These are phyloP conservation scores for Ispidina picta DNA, from an alignment of 2,797 vertebrate genomes.

Conservation along the genomic window DNA sequence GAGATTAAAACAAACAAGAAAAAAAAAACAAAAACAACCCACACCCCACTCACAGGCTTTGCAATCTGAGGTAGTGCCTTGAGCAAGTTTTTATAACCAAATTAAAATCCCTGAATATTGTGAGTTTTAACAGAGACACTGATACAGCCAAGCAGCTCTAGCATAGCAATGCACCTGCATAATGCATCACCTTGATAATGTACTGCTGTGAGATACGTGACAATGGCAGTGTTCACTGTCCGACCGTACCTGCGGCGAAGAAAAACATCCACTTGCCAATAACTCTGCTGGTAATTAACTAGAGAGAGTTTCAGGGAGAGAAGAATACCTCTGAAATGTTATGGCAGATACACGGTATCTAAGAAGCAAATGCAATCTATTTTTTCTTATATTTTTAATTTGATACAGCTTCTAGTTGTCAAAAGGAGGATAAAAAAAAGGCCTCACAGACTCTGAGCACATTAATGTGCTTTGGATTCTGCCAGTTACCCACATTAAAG, in stretches of 20 bases:
- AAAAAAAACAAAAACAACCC: background rate
- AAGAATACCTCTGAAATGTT: background rate
- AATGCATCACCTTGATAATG: background rate
- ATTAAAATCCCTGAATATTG: background rate
- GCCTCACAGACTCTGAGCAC: background rate
- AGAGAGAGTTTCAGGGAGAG: background rate
- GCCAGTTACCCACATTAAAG: background rate
- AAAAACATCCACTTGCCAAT: background rate
- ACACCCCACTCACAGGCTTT: fast-evolving
- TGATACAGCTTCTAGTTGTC: background rate
- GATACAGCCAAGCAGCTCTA: background rate
- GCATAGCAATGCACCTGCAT: background rate
- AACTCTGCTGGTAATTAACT: background rate
- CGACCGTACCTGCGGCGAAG: background rate
- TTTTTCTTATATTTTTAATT: background rate
- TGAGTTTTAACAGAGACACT: background rate
- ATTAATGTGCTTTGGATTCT: background rate
- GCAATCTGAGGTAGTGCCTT: background rate
- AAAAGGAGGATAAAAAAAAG: background rate
- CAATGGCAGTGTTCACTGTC: background rate
- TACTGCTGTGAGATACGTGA: background rate
- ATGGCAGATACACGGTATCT: background rate
- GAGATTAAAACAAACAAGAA: background rate
- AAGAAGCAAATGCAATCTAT: background rate
- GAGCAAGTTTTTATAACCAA: background rate